phyloP scores from a whole-genome alignment of 2,888 invertebrate genomes.

The Glyphotaelius pellucidus region DNA sequence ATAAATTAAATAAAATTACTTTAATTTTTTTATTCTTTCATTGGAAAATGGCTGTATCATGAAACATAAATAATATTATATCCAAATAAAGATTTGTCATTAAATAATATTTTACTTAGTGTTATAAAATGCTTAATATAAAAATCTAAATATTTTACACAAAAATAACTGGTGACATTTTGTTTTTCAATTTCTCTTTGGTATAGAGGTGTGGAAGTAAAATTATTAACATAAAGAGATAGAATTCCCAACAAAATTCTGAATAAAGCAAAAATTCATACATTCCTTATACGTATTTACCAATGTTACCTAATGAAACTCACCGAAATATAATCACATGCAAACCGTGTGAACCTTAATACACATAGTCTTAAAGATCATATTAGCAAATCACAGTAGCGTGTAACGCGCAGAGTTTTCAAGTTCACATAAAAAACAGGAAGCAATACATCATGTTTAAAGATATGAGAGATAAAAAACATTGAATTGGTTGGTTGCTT shows the following conservation, averaged over 20 bases:
- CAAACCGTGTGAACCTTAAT: no score
- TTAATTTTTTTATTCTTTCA: background rate
- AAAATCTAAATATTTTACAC: slow-evolving; percentile 31
- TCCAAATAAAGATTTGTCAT: background rate
- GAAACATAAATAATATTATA: background rate
- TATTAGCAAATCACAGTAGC: background rate
- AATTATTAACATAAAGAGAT: background rate
- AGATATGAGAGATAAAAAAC: background rate
- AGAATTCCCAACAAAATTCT: background rate
- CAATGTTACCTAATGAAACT: no score
- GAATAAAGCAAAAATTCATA: no score
- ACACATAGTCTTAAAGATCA: background rate
- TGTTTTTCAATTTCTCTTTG: slow-evolving; percentile 61
- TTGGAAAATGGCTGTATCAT: background rate
- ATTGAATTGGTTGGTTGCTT: background rate
- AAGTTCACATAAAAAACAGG: no score
- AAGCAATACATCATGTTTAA: background rate
- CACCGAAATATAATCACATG: no score
- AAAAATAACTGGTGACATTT: slow-evolving; percentile 51
- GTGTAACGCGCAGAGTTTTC: no score
- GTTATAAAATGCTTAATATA: background rate
- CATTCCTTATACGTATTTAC: no score
- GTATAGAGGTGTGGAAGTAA: slow-evolving; percentile 57
- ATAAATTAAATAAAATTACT: background rate
- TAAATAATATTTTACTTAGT: background rate